Evolutionary conservation across 92 coral and sea anemone species (phyloP).

Genomic region (Bergia sp.): DNA sequence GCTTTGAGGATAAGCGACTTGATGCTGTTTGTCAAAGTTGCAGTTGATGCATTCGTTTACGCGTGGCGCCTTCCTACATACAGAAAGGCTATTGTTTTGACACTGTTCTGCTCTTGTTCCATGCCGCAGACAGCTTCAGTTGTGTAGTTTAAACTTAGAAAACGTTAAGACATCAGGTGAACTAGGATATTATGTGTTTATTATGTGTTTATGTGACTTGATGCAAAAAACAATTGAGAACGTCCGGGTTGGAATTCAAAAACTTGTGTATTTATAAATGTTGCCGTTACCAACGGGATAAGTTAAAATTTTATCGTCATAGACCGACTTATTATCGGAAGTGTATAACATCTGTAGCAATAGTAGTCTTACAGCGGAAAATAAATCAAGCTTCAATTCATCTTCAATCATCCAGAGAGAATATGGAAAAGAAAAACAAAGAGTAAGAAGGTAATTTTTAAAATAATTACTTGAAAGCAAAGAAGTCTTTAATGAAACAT

Average conservation of each 20-base stretch:
- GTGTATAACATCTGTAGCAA: neutral
- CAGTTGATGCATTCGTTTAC: constrained; percentile 73
- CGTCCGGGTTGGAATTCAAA: neutral
- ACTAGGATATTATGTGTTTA: neutral
- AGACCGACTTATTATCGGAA: neutral
- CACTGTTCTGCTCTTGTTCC: constrained; percentile 44
- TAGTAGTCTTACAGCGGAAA: no score
- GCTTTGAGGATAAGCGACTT: constrained; percentile 73
- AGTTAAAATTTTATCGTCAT: neutral
- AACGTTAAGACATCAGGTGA: neutral
- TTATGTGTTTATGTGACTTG: no score
- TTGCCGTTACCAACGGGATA: no score
- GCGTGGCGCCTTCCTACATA: constrained; percentile 85
- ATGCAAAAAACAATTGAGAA: neutral
- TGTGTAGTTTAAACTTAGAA: neutral
- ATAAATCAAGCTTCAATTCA: neutral
- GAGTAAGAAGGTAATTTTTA: no score
- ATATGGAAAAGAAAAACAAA: no score
- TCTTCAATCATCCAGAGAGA: no score
- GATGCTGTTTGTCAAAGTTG: constrained; percentile 70
- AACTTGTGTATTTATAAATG: neutral
- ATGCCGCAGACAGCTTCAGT: neutral
- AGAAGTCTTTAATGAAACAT: no score
- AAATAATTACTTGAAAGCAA: no score
- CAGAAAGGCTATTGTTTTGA: constrained; percentile 60